Conservation (phyloP, 1,140 invertebrate species). For the Parasteatoda tepidariorum region DNA sequence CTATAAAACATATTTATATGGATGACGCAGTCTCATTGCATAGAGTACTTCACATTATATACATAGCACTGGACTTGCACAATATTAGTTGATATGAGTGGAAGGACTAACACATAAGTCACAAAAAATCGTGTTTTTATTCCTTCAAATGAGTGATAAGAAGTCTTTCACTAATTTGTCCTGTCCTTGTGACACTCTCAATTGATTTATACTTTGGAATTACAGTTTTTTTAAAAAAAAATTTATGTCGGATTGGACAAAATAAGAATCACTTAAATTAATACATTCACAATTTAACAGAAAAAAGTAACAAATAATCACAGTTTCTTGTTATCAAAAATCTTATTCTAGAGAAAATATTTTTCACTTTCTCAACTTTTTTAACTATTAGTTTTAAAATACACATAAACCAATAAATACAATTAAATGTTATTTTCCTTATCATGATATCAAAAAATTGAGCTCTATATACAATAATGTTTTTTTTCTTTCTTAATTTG, state of each 20-base stretch:
- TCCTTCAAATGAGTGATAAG: conserved; percentile 20
- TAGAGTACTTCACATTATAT: conserved; percentile 54
- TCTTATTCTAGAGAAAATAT: background rate
- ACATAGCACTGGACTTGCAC: conserved; percentile 58
- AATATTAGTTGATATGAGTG: conserved; percentile 57
- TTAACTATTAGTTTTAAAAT: background rate
- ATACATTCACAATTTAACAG: conserved; percentile 25
- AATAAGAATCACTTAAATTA: conserved; percentile 1
- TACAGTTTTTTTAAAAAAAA: background rate
- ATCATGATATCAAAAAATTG: no score
- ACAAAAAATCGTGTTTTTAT: conserved; percentile 30
- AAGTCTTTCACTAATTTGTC: conserved; percentile 19
- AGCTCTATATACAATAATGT: background rate
- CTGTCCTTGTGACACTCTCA: background rate
- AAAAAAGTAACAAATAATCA: conserved; percentile 53
- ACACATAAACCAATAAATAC: conserved; percentile 24
- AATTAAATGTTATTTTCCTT: background rate
- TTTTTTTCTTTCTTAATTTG: no score
- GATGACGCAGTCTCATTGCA: conserved; percentile 47
- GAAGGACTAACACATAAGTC: conserved; percentile 57
- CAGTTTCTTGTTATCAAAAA: conserved; percentile 8
- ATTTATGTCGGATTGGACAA: background rate
- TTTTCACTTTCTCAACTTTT: conserved; percentile 7
- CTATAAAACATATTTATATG: conserved; percentile 51
- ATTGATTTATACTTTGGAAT: background rate